phyloP scores from a whole-genome alignment of 2,888 invertebrate genomes.

The Bombyx huttoni region DNA sequence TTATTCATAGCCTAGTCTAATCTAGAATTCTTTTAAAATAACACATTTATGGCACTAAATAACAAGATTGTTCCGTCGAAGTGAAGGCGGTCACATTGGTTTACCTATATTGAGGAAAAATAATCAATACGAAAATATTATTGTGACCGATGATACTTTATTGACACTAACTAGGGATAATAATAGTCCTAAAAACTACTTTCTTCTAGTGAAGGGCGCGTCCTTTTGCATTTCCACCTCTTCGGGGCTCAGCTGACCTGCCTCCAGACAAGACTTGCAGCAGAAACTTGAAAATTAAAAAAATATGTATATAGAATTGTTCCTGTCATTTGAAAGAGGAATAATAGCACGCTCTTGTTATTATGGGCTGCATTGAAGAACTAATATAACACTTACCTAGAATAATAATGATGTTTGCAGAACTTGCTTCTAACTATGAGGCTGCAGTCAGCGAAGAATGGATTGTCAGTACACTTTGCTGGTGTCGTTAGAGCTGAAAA shows the following conservation, averaged over 20 bases:
- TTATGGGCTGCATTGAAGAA: slow-evolving; percentile 2
- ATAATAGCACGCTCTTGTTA: no score
- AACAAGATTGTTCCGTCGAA: slow-evolving; percentile 5
- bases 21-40: not conserved
- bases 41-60: slow-evolving; percentile 12
- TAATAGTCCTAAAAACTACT: slow-evolving; percentile 12
- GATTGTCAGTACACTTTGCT: slow-evolving; percentile 88
- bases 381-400: slow-evolving; percentile 57
- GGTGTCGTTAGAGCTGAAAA: slow-evolving; percentile 79
- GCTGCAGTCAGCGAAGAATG: slow-evolving; percentile 90
- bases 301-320: no score
- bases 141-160: not conserved
- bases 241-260: slow-evolving; percentile 76
- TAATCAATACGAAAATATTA: not conserved
- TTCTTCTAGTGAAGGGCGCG: slow-evolving; percentile 25
- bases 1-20: slow-evolving; percentile 6
- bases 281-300: slow-evolving; percentile 79
- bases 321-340: no score
- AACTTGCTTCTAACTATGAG: slow-evolving; percentile 88
- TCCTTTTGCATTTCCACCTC: slow-evolving; percentile 36
- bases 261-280: slow-evolving; percentile 92
- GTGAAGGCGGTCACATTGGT: not conserved
- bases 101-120: not conserved
- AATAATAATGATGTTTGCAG: slow-evolving; percentile 93
- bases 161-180: no score